These are phyloP conservation scores for Elgaria multicarinata DNA, from an alignment of 2,113 vertebrate species.

Conservation along the genomic window DNA sequence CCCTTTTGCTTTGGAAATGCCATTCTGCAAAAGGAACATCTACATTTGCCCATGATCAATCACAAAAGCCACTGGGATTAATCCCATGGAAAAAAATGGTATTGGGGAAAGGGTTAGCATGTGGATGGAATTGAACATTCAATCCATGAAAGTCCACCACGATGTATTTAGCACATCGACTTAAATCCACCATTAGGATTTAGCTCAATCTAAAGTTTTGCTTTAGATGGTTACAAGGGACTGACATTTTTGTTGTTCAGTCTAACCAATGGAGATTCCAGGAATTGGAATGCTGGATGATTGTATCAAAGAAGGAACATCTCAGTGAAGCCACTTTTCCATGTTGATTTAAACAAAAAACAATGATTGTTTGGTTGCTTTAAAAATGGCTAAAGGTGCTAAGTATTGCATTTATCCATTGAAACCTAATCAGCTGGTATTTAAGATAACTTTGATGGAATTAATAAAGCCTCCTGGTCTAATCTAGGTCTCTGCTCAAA, in stretches of 20 bases:
- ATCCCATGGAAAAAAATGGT: background rate
- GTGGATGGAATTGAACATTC: background rate
- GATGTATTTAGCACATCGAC: background rate
- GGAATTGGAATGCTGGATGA: background rate
- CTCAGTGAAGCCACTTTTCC: background rate
- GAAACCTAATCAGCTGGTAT: slow-evolving; percentile 12
- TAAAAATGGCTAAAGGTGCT: background rate
- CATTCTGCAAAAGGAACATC: background rate
- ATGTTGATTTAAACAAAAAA: background rate
- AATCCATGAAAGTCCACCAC: background rate
- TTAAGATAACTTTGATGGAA: slow-evolving; percentile 29
- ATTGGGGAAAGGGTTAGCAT: background rate
- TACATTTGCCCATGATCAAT: rapidly evolving
- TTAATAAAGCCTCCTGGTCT: background rate
- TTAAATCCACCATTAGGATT: slow-evolving; percentile 20
- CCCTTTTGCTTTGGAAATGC: rapidly evolving
- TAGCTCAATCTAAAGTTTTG: background rate
- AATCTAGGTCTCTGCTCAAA: slow-evolving; percentile 18
- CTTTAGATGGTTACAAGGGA: background rate
- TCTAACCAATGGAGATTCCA: background rate
- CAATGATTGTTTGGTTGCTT: background rate
- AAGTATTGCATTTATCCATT: background rate
- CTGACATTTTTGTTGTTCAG: background rate
- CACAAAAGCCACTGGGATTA: background rate
- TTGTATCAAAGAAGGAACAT: slow-evolving; percentile 14